These are phyloP conservation scores for Diploptera punctata DNA, from an alignment of 2,888 invertebrate species.

Conservation along the genomic window DNA sequence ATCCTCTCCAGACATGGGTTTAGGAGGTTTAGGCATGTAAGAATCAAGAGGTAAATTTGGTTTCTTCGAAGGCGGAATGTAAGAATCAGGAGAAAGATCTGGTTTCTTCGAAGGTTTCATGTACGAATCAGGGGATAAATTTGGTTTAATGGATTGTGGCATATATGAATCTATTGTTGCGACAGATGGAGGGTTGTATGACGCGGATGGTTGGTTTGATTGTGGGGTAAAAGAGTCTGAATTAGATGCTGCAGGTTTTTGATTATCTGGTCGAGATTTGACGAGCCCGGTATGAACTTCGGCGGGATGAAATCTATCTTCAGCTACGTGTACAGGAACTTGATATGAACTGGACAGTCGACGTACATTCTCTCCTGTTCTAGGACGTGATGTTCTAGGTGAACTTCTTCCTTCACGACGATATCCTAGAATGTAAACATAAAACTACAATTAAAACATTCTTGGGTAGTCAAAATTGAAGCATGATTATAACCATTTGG, in stretches of 20 bases:
- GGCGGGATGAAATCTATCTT: neutral
- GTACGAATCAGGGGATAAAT: too few relatives aligned
- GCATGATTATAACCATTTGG: too few relatives aligned
- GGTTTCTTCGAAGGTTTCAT: constrained; percentile 17
- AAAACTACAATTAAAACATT: neutral
- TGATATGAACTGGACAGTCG: too few relatives aligned
- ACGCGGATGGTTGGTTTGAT: neutral
- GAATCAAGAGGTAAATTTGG: neutral
- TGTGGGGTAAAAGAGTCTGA: too few relatives aligned
- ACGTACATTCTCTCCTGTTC: too few relatives aligned
- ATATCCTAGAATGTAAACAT: too few relatives aligned
- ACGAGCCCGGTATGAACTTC: too few relatives aligned
- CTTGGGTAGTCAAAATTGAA: too few relatives aligned
- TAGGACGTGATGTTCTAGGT: neutral
- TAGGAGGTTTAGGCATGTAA: too few relatives aligned
- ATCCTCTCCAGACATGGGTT: neutral
- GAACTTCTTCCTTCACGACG: neutral
- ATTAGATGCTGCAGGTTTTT: neutral
- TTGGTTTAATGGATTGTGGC: neutral
- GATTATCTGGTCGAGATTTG: too few relatives aligned
- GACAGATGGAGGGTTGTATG: neutral
- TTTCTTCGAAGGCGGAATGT: constrained; percentile 1
- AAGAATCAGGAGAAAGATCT: neutral
- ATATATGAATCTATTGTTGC: neutral
- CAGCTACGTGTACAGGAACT: neutral